Evolutionary conservation across 2,113 vertebrate species (phyloP), one percentile per base, ranked within the genome.

Genomic region (Petrocephalus microphthalmus): DNA sequence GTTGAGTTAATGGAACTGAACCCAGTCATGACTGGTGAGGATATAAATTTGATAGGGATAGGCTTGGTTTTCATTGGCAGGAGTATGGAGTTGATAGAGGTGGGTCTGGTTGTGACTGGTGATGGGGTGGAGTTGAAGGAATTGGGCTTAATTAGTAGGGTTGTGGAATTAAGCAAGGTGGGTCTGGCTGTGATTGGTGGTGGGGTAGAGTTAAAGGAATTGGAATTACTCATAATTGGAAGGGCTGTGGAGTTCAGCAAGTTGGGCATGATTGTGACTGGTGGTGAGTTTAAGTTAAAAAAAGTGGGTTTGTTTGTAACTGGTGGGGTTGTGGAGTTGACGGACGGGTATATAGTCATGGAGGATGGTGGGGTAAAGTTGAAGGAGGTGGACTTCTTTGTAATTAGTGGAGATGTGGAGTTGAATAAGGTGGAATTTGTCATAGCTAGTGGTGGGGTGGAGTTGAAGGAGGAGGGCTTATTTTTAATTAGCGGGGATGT

Each of bases 1-100:
- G 60, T 87, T 15, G 85, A 60, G 47, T 20, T 20, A 74, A 90
- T 88, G 67, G 93, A 91, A 71, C 29, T 86, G 74, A 57, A 7
- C n/a, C 22, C 49, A 49, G 84, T 29, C 33, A 15, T 47, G 13
- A 53, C 13, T 25, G 51, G 52, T 85, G 49, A 53, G 47, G 51
- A 10, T 85, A 29, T 52, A 13, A 22, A 85, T 33, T 47, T 85
- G 25, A 47, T 53, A 29, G 25, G 49, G 10, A 51, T 54, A 11
- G 51, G n/a, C 49, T 11, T 85, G 25, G 25, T 53, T 85, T 11
- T 53, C 2, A 53, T n/a, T 53, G n/a, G 5, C 7, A 47, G 25
- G n/a, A 51, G 47, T 53, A 17, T 85, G 49, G 84, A 33, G 29
- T 17, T 85, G 17, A 7, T 37, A 20, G 51, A 56, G 17, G n/a